Evolutionary conservation across 23 tunicate species (phyloP).

Genomic region (Corella eumyota): DNA sequence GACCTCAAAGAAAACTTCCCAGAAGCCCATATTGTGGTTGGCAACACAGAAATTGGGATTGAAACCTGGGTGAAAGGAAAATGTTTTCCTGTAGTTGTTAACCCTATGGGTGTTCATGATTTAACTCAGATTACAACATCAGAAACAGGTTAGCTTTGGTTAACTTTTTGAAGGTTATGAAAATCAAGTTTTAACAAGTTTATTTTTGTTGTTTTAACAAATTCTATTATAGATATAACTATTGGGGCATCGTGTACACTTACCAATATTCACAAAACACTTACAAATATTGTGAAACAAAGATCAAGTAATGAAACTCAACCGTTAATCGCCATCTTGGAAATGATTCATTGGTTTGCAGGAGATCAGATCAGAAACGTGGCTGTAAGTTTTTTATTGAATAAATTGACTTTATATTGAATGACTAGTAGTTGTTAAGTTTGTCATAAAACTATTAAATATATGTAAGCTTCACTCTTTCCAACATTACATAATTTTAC

Average conservation of each 20-base stretch:
- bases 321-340: conserved; percentile 17
- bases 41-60: conserved; percentile 92
- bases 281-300: neutral
- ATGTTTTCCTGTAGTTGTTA: conserved; percentile 26
- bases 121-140: no score
- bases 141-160: no score
- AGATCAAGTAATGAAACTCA: neutral
- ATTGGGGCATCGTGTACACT: neutral
- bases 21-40: conserved; percentile 67
- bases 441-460: neutral
- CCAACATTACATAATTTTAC: neutral
- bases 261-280: neutral
- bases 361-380: conserved; percentile 94
- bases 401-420: no score
- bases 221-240: neutral
- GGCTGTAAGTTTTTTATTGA: conserved; percentile 25
- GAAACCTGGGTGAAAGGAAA: conserved; percentile 76
- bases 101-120: no score
- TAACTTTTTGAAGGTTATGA: no score
- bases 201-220: no score
- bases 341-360: conserved; percentile 87
- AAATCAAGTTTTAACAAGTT: no score
- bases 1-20: conserved; percentile 46
- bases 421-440: no score
- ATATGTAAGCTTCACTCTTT: neutral